Base-by-base conservation (phyloP, 2,797 vertebrate species). In the Takifugu rubripes region DNA sequence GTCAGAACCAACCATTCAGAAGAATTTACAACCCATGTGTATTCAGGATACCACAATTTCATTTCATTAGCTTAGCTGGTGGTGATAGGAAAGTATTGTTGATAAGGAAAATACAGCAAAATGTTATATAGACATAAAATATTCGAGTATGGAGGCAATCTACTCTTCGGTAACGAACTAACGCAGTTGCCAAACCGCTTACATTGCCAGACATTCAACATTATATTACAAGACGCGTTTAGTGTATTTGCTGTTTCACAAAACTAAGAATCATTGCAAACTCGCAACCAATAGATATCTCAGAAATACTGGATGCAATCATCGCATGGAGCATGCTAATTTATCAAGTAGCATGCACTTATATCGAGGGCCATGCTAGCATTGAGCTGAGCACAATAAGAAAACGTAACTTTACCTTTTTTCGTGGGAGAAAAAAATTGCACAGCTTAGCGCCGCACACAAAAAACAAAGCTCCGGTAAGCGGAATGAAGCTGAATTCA, bases 321-420 rank as follows among this genome's bases (percentile, higher is more conserved):
- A 12, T 12, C 21, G 21, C 21, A 21, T 40, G 36, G 12, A 40
- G 36, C 12, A 40, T 14, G 36, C 36, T 40, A 40, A 40, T 5
- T 14, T 40, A 9, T 9, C 68, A 6, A 3, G 2, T 46, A 61
- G 27, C 5, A 26, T 56, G 26, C 40, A 64, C 40, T 55, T 68
- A 48, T 61, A 66, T 72, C 69, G 61, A 62, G 31, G 65, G 61
- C 74, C 67, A 25, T 50, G 69, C 73, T 82, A 78, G 76, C 66
- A 56, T 42, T 9, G 0, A 43, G 4, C 26, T 8, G 7, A 29
- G 1, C 12, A 25, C 25, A 49, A 6, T 5, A 49, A 14, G 15
- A 17, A 69, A 54, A 46, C n/a, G 5, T 5, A 2, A 66, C 29
- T 59, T 66, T 81, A 87, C 88, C 82, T 86, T 74, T 63, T 59